phyloP scores from a whole-genome alignment of 2,113 vertebrate genomes.

The Indicator maculatus region DNA sequence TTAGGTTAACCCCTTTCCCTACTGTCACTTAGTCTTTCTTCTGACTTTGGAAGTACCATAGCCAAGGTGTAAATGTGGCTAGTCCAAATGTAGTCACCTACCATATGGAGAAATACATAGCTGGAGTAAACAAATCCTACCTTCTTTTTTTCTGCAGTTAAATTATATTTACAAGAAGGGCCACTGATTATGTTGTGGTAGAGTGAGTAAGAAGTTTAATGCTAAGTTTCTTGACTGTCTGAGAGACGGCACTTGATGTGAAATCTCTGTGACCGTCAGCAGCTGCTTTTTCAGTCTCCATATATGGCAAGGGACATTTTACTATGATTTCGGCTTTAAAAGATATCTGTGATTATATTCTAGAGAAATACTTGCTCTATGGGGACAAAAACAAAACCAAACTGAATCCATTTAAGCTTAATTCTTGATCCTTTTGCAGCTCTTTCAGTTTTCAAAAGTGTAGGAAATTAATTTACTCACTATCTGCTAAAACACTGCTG shows the following conservation, averaged over 20 bases:
- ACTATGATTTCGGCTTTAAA: neutral
- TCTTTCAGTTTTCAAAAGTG: neutral
- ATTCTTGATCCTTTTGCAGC: neutral
- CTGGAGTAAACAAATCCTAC: neutral
- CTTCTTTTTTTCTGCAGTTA: neutral
- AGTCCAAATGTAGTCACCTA: neutral
- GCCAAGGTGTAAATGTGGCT: neutral
- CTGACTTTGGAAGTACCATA: neutral
- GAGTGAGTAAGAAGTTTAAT: neutral
- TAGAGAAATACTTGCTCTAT: neutral
- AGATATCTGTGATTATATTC: neutral
- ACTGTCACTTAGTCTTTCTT: neutral
- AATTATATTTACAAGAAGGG: neutral
- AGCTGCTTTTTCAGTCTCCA: neutral
- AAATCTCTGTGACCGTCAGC: neutral
- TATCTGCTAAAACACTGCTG: neutral
- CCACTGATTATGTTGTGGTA: neutral
- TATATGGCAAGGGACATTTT: neutral
- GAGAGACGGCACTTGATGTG: neutral
- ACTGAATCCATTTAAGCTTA: neutral
- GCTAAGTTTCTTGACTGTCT: neutral
- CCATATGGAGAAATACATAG: neutral
- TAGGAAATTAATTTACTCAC: neutral
- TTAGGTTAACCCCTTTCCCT: neutral
- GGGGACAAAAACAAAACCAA: neutral